Conservation (phyloP, 2,113 vertebrate genomes). For the Laterallus jamaicensis region DNA sequence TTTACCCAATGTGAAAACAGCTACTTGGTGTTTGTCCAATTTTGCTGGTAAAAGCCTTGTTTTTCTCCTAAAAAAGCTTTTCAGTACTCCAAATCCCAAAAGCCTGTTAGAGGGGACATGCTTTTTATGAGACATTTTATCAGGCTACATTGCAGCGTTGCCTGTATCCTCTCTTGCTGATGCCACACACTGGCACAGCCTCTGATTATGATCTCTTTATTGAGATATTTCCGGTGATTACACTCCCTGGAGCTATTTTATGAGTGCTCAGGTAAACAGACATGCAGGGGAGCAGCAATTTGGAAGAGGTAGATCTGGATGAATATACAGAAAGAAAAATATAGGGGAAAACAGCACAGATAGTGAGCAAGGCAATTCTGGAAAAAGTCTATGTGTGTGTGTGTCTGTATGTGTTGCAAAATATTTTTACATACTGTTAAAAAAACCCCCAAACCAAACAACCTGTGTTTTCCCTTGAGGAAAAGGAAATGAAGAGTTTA, state of each 20-base stretch:
- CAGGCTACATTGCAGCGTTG: neutral
- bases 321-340: neutral
- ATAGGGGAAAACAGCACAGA: neutral
- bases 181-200: neutral
- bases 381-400: neutral
- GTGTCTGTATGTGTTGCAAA: neutral
- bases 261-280: neutral
- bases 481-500: neutral
- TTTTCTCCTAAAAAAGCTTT: neutral
- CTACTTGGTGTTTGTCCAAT: neutral
- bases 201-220: neutral
- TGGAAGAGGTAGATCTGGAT: neutral
- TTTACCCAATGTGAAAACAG: neutral
- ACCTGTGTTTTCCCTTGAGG: neutral
- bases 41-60: neutral
- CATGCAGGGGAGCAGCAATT: neutral
- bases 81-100: neutral
- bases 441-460: neutral
- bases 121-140: neutral
- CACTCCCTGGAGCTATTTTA: neutral
- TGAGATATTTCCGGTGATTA: neutral
- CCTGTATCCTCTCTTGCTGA: neutral
- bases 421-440: neutral
- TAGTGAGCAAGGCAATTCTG: neutral
- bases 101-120: neutral